Evolutionary conservation across 2,888 invertebrate genomes (phyloP), one percentile per base, ranked within the genome.

Genomic region (Pyrgus malvae): DNA sequence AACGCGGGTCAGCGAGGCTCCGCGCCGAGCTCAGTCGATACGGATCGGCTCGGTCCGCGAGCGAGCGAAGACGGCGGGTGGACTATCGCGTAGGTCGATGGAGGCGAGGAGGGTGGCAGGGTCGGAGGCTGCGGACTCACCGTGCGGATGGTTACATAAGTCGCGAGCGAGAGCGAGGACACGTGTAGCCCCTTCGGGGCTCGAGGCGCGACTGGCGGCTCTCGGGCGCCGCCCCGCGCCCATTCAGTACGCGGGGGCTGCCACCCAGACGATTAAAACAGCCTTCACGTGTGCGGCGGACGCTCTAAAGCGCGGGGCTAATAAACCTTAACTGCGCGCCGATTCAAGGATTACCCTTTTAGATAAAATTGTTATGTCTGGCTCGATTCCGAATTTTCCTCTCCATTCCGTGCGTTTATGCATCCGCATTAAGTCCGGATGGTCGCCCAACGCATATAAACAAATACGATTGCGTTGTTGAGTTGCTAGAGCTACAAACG

Each of bases 81-180:
- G 67, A 70, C 68, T 67, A 42, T 53, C 59, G 59, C 63, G 68
- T 69, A 72, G 72, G 70, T 69, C 70, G 80, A 76, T 70, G 74
- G 74, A 74, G 79, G 76, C 74, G 71, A 66, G 72, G 73, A 73
- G 40, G 74, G 72, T 73, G 80, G 78, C 75, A 74, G 76, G 76
- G 78, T 72, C 71, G 79, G 85, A 83, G 83, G 82, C 83, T 87
- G 86, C 80, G 76, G 84, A 81, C 79, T 86, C 84, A 85, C 87
- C 87, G 86, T 83, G 84, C 82, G 83, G 85, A 80, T 86, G 83
- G 80, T 90, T 90, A 90, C 76, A 86, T 90, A 90, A 90, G 89
- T 79, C 84, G 80, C 80, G 79, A 72, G 73, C 72, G 79, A 79
- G 75, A 76, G 68, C 76, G 78, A 76, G 75, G 78, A 83, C 78